Evolutionary conservation across 2,888 invertebrate genomes (phyloP), one percentile per base, ranked within the genome.

Genomic region (Gari tellinella): DNA sequence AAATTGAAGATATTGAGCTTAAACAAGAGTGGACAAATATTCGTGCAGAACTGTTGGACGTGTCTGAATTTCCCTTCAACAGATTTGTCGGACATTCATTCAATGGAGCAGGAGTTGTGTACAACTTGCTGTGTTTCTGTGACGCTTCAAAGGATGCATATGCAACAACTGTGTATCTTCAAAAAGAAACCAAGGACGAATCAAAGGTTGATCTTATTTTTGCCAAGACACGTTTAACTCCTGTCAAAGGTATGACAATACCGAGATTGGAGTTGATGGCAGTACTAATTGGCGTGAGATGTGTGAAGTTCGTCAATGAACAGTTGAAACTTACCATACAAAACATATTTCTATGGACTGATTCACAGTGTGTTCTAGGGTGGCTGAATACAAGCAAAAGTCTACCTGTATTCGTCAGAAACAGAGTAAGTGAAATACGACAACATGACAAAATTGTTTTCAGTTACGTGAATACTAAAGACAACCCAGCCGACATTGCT

Each of bases 261-360:
- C 67, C 68, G 14, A 23, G 53, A 10, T n/a, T 69, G 14, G 69
- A 69, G 45, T 23, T 69, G 17, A 56, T 73, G 58, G 73, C 58
- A 37, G 68, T 68, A 10, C 26, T 68, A 3, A 68, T 68, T 12
- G 61, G 55, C 0, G 41, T 61, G 12, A 46, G 61, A 31, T 58
- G 60, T 48, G 15, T 68, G 12, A 19, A 31, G 31, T 31, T 31
- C 31, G 31, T 31, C 31, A 31, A 31, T 7, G n/a, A 43, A 4
- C 45, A 43, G 12, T 14, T 43, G 15, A 43, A 43, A 43, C 19
- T 43, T 5, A 17, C 17, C 19, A 5, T 43, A 5, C 45, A 43
- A 14, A 14, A 14, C 19, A 43, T 5, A 17, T 5, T 43, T 43
- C 19, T 43, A 19, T 43, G 45, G 45, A 43, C 45, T 8, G 45